A percentile compares a stretch with the other conserved stretches of the same genome.
These are phyloP conservation scores for Anguilla rostrata DNA, from an alignment of 2,113 vertebrate species.

Conservation along the genomic window DNA sequence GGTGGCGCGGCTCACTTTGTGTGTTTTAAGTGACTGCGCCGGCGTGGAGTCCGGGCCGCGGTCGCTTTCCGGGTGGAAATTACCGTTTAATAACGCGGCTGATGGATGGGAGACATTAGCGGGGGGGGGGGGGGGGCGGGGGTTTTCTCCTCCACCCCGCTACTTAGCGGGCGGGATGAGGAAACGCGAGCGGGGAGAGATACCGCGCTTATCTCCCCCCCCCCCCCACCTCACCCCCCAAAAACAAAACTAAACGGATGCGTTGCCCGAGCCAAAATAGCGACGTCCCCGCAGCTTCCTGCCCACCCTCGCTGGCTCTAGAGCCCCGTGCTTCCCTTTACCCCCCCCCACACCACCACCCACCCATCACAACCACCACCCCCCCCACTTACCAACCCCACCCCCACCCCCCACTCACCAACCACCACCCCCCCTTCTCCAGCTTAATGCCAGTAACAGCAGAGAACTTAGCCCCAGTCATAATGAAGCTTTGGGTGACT, in stretches of 20 bases:
- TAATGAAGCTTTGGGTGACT: constrained; percentile 49
- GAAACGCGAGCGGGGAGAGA: constrained; percentile 35
- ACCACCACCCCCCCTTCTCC: not conserved
- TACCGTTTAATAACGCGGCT: constrained; percentile 52
- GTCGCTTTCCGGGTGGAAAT: constrained; percentile 37
- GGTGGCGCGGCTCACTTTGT: constrained; percentile 33
- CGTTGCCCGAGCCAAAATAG: constrained; percentile 2
- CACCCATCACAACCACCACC: too few species aligned
- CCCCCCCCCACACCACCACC: not conserved
- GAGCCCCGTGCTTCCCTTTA: constrained; percentile 27
- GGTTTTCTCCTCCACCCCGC: constrained; percentile 16
- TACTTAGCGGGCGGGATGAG: constrained; percentile 22
- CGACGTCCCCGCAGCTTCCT: not conserved
- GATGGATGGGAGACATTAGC: constrained; percentile 51
- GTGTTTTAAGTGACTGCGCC: constrained; percentile 53
- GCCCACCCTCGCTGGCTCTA: not conserved
- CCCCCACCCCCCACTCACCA: too few species aligned
- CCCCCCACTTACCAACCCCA: too few species aligned
- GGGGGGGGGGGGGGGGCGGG: not conserved
- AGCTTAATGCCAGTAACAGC: constrained; percentile 34
- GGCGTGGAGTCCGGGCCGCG: constrained; percentile 23
- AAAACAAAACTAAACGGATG: not conserved
- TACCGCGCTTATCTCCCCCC: not conserved
- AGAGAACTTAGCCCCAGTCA: constrained; percentile 37
- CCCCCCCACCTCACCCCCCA: too few species aligned